Conservation (phyloP, 2,797 vertebrate genomes). For the Orestias chungarensis region DNA sequence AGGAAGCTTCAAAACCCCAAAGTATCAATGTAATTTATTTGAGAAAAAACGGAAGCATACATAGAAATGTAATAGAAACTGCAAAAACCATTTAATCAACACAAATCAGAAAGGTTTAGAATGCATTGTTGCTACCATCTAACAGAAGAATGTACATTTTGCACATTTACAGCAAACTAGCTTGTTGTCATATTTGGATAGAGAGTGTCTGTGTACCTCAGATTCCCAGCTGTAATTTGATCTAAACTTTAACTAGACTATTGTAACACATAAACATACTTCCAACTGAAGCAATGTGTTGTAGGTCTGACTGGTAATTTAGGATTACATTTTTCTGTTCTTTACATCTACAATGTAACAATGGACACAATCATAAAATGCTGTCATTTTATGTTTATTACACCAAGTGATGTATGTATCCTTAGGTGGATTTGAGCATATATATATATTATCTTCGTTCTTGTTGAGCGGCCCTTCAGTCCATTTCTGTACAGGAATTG, state of each 20-base stretch:
- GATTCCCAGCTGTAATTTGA: background rate
- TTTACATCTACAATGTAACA: background rate
- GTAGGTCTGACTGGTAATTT: background rate
- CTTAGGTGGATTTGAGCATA: background rate
- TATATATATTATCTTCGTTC: background rate
- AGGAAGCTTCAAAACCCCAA: background rate
- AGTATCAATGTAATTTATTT: background rate
- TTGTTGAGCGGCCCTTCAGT: background rate
- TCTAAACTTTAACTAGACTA: background rate
- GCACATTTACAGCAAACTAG: background rate
- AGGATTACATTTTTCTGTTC: no score
- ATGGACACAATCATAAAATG: background rate
- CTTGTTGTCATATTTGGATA: background rate
- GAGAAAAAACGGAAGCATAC: no score
- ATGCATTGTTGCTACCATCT: background rate
- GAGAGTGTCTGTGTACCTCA: background rate
- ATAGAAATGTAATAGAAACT: no score
- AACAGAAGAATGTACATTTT: background rate
- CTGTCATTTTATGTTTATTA: background rate
- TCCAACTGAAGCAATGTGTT: background rate
- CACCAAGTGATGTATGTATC: background rate
- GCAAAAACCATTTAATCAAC: background rate
- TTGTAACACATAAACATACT: background rate
- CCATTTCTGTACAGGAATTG: no score
- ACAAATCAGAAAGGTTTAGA: background rate